Base-by-base conservation (phyloP, 2,888 invertebrate species). In the Serrognathus titanus region DNA sequence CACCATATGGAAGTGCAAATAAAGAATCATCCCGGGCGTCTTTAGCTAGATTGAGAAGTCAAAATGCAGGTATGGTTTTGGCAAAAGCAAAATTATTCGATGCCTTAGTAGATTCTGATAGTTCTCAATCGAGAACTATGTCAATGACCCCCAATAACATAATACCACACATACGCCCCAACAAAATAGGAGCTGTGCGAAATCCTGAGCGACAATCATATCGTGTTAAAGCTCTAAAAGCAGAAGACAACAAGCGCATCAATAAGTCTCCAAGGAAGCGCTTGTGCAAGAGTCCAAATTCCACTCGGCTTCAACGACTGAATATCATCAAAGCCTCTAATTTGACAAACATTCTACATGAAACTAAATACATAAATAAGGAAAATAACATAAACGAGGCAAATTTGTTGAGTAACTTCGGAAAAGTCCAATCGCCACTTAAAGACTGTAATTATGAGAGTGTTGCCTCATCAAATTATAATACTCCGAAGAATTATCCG, bases 31-130 rank as follows among this genome's bases (percentile, higher is more conserved):
- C 86, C 1, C 80, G 90, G 56, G 87, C 87, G 0, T 90, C 90
- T 0, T 84, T 91, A 9, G 88, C 87, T 13, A 85, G 86, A 66
- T 71, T 91, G 35, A 80, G 89, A 24, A 80, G 83, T 48, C 87
- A 89, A 73, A 91, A 91, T 73, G 89, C 88, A 5, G 92, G 91
- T 6, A 90, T 89, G 79, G 91, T 92, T 0, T 77, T 89, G 57
- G 90, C 89, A 1, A 90, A 89, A 78, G 89, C 90, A 0, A 87
- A 85, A 71, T 77, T 90, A 20, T 92, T 90, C 68, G 88, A 90
- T 71, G 80, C 79, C 55, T 58, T 70, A 6, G 52, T 68, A 46
- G 70, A 71, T 53, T 66, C 67, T 8, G 71, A 71, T 53, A 66
- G 62, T 55, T 63, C 16, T 36, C 43, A 41, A 11, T 41, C 9